Evolutionary conservation across 92 coral and sea anemone species (phyloP), one percentile per base, ranked within the genome.

Genomic region (Virgularia gustaviana): DNA sequence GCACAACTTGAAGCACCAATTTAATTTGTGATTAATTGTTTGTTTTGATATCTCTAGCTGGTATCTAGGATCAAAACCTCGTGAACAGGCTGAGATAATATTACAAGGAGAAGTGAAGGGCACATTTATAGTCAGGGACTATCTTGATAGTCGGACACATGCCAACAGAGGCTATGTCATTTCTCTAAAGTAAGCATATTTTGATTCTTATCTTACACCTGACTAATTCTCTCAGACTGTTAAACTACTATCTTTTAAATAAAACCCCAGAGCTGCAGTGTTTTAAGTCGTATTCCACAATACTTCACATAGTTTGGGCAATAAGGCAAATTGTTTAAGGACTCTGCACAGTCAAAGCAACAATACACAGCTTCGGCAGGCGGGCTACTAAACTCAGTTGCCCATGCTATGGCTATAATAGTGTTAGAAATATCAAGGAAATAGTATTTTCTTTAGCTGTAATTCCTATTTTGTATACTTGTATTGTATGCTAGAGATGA

Each of bases 161-260:
- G 63, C 45, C 7, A 78, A 79, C 9, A 71, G 82, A 27, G 95
- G 95, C 16, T 87, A 77, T 20, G 89, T 88, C 58, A 91, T 91
- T 23, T 83, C 90, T 10, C 72, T 91, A 13, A 83, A 71, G 97
- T 88, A 79, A 68, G 83, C 4, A 27, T 38, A 39, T 11, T 39
- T 34, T 47, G 32, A 4, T 15, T 2, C 22, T 30, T 36, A 23
- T 8, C 12, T 11, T 1, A 2, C 52, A 27, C 12, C 25, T 31
- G 45, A 2, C 36, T 29, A 19, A 36, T 36, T 18, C 44, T 30
- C 52, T 65, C 22, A 2, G n/a, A n/a, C n/a, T n/a, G n/a, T n/a
- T n/a, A n/a, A n/a, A n/a, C n/a, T n/a, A n/a, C n/a, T n/a, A n/a
- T n/a, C n/a, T n/a, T n/a, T n/a, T n/a, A n/a, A n/a, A n/a, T n/a